Base-by-base conservation (phyloP, 2,113 vertebrate species). In the Datnioides undecimradiatus region DNA sequence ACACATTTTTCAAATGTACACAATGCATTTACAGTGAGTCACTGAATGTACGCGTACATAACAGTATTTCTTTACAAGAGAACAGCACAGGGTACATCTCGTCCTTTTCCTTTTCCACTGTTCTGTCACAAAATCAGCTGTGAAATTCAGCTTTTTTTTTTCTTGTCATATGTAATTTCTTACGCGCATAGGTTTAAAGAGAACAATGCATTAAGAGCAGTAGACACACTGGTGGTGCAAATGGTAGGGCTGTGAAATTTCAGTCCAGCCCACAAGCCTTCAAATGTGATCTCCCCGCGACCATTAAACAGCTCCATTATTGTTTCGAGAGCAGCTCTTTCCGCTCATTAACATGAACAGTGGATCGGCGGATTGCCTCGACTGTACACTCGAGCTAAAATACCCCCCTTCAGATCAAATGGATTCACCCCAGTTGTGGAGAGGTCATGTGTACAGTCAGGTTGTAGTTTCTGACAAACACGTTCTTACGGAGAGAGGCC, bases 261-360 rank as follows among this genome's bases (percentile, higher is more conserved):
- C 54, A 25, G 67, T 60, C n/a, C 11, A 33, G 54, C 59, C 36
- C 38, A 46, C 54, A 4, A 54, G 36, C 45, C 19, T 59, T 45
- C 21, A 45, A 8, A 13, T 45, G 23, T 10, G 17, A 17, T 69
- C 57, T 19, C 14, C 33, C 9, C 36, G 17, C 23, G 6, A 45
- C 36, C 59, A 27, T 40, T 17, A 6, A 14, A 49, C 2, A 12
- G 8, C 8, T 41, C 45, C 34, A 41, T 49, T 76, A 41, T 23
- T 40, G 51, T 29, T 59, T 25, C 16, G 40, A 77, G 38, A 66
- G 52, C 38, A 25, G 33, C 64, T 66, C 60, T 52, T 33, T 9
- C 23, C 12, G 23, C 6, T 58, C 17, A 46, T 12, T 62, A 67
- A n/a, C 38, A 2, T n/a, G 4, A 48, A 13, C 17, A 58, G 31